Base-by-base conservation (phyloP, 2,888 invertebrate species). In the Amphipoea oculea region DNA sequence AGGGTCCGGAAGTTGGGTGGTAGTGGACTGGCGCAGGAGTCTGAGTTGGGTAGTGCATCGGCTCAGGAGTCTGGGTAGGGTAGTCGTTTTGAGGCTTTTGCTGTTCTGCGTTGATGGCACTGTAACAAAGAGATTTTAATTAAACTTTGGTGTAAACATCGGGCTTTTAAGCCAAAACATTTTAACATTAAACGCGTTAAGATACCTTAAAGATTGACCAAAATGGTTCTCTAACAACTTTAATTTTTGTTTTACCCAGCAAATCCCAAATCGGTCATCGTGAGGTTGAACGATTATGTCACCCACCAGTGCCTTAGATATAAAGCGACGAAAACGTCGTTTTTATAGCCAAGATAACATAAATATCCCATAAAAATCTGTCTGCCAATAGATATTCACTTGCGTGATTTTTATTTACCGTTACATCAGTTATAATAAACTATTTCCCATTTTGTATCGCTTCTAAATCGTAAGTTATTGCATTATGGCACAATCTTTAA, bases 1-100 rank as follows among this genome's bases (percentile, higher is more conserved):
- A 93, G 75, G 95, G 94, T 87, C 94, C 94, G 70, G 94, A 95
- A 73, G 93, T 94, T 4, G 94, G 95, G 76, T 93, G 94, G 76
- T 93, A 94, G 72, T 79, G 57, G 17, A 65, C 42, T 4, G 78
- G 78, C 29, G 69, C 60, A 40, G 73, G 76, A 42, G 83, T 76
- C 65, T 85, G 74, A 20, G 76, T 76, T 20, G 82, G 77, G 74
- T 82, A 76, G 67, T 79, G 7, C 12, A n/a, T 72, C 29, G 75
- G 75, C 94, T 91, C 96, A 94, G 92, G 72, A 14, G 77, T 81
- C 67, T 87, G 79, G 11, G 74, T 71, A 4, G 84, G 79, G 76
- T 83, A 73, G 70, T 84, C 81, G 48, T 86, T 12, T 48, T 80
- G 83, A 48, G 80, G 85, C 67, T 1, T 12, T 6, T 42, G 60